Percentiles rank a stretch among this genome's conserved stretches.
Conservation (phyloP, 1,140 invertebrate genomes). For the Lordiphosa stackelbergi region DNA sequence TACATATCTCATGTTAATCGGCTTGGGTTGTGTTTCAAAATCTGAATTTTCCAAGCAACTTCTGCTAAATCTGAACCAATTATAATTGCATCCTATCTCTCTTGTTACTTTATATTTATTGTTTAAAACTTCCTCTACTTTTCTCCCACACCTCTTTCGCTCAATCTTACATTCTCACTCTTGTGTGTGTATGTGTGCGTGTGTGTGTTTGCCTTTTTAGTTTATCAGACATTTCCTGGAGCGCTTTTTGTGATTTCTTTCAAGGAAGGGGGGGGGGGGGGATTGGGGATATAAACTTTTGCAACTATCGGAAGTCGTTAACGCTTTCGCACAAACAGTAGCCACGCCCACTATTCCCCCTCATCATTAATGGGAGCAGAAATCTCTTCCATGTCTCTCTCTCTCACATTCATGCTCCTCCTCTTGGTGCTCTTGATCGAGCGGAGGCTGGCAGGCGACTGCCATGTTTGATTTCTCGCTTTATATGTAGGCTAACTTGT, state of each 20-base stretch:
- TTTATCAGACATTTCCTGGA: slow-evolving; percentile 65
- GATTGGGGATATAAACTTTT: slow-evolving; percentile 43
- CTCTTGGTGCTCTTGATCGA: slow-evolving; percentile 36
- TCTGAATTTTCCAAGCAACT: too few relatives aligned
- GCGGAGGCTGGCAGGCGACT: slow-evolving; percentile 46
- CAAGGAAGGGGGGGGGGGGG: background rate
- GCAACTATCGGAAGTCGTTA: slow-evolving; percentile 72
- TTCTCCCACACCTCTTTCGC: too few relatives aligned
- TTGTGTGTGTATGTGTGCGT: background rate
- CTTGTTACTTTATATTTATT: too few relatives aligned
- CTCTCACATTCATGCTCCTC: slow-evolving; percentile 5
- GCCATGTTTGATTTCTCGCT: slow-evolving; percentile 72
- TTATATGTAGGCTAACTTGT: slow-evolving; percentile 70
- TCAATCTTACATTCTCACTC: background rate
- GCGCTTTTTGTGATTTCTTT: slow-evolving; percentile 48
- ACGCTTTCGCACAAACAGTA: slow-evolving; percentile 53
- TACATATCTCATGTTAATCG: too few relatives aligned
- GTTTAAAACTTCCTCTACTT: too few relatives aligned
- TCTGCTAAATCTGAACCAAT: too few relatives aligned
- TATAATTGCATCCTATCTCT: too few relatives aligned
- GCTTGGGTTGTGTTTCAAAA: too few relatives aligned
- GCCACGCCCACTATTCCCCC: slow-evolving; percentile 19
- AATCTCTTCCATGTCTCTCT: slow-evolving; percentile 10
- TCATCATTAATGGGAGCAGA: slow-evolving; percentile 48
- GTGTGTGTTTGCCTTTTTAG: slow-evolving; percentile 33